These are phyloP conservation scores for Pristis pectinata DNA, from an alignment of 2,797 vertebrate species.

Conservation along the genomic window DNA sequence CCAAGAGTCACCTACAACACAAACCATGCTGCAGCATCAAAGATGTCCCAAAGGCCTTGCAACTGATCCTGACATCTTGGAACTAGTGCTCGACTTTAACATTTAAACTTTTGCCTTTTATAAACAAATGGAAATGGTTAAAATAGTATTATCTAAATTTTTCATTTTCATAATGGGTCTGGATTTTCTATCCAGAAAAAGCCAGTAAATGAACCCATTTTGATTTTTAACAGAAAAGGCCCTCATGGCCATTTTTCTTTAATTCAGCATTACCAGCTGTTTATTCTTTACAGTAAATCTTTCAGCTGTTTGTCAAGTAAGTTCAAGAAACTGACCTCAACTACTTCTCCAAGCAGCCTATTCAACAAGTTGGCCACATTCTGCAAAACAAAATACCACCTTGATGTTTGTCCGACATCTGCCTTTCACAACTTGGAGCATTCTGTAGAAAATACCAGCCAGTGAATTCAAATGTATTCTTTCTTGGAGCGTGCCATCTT, in stretches of 20 bases:
- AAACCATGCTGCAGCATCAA: too few species aligned
- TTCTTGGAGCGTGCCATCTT: not conserved
- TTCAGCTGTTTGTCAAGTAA: not conserved
- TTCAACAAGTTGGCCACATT: not conserved
- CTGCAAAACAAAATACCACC: not conserved
- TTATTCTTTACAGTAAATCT: not conserved
- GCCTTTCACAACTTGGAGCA: not conserved
- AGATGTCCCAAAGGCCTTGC: too few species aligned
- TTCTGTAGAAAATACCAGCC: too few species aligned
- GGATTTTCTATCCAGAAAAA: not conserved
- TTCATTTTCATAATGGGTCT: not conserved
- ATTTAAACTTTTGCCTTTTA: not conserved
- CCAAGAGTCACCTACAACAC: too few species aligned
- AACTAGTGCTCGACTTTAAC: not conserved
- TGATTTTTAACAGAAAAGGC: not conserved
- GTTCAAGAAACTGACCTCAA: not conserved
- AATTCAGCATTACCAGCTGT: not conserved
- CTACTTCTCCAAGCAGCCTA: not conserved
- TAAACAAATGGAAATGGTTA: not conserved
- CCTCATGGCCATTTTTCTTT: not conserved
- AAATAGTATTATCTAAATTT: not conserved
- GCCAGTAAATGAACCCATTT: not conserved
- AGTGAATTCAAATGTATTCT: too few species aligned
- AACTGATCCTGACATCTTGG: too few species aligned
- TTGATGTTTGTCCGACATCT: not conserved